Evolutionary conservation across 2,797 vertebrate species (phyloP), one percentile per base, ranked within the genome.

Genomic region (Steatocranus sp.): DNA sequence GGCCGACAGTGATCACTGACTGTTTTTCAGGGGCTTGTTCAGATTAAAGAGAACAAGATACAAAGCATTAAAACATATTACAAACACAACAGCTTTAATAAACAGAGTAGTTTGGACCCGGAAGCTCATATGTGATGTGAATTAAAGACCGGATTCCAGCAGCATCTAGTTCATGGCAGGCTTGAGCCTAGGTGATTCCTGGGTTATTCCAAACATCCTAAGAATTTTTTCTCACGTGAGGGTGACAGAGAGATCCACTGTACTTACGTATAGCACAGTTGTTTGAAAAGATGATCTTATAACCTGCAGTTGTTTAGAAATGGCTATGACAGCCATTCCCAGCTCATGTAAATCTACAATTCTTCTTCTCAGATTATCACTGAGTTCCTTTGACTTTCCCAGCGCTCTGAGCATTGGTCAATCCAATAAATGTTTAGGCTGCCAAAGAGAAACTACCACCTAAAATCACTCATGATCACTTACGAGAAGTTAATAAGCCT

Each of bases 21-120:
- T 0, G 54, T 58, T 58, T 58, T 58, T 32, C 9, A 7, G 54
- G 54, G 27, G 9, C 15, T 58, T 58, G 5, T 32, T 58, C 15
- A 4, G 54, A 58, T 32, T 58, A 58, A 8, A 58, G 3, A 0
- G 54, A 58, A 58, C 27, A 18, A 18, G 27, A 30, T 4, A 32
- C 27, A 58, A 58, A 58, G 54, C 54, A 58, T 58, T 58, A 58
- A 58, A 58, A 58, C 54, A 32, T 18, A 9, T 58, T 58, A 58
- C 30, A 58, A 58, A 58, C 54, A 58, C 27, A 32, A 18, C 27
- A 58, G 27, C 54, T 32, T 58, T 58, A 58, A 58, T 32, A 58
- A 58, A 58, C 54, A 0, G 15, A 56, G 15, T 32, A 11, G 54
- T 58, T 58, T 58, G 54, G 0, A 58, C 27, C 1, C 2, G 0